These are phyloP conservation scores for Numenius arquata DNA, from an alignment of 2,113 vertebrate genomes.

Conservation along the genomic window DNA sequence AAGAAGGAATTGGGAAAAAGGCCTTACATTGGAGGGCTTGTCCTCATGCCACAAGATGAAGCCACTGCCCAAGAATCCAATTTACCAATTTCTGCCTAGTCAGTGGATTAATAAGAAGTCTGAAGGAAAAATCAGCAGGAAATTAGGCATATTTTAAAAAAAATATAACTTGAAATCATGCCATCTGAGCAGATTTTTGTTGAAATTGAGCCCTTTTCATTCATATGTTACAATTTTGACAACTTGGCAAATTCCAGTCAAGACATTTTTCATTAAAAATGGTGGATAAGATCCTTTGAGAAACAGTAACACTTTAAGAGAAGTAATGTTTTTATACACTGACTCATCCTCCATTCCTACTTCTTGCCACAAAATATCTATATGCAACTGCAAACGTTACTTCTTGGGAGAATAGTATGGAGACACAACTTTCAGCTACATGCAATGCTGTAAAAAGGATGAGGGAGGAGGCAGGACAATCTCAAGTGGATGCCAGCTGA, in stretches of 20 bases:
- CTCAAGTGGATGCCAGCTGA: background rate
- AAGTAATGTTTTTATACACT: background rate
- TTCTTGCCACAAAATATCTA: background rate
- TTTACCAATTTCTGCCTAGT: background rate
- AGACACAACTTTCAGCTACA: background rate
- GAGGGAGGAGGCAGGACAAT: background rate
- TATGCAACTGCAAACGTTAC: background rate
- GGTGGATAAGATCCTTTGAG: background rate
- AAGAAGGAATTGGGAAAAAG: background rate
- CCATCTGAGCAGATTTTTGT: background rate
- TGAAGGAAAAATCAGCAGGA: background rate
- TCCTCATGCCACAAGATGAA: background rate
- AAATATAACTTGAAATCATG: background rate
- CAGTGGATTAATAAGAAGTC: background rate
- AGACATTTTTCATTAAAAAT: background rate
- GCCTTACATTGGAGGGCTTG: rapidly evolving
- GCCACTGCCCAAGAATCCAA: background rate
- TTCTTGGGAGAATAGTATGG: background rate
- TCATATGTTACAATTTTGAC: background rate
- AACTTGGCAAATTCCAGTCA: background rate
- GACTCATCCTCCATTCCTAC: background rate
- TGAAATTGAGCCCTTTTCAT: background rate
- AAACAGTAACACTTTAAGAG: background rate
- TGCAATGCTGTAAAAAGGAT: rapidly evolving
- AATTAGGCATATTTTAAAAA: background rate